phyloP scores from a whole-genome alignment of 2,113 vertebrate species.

The Psittacula cyanocephala region DNA sequence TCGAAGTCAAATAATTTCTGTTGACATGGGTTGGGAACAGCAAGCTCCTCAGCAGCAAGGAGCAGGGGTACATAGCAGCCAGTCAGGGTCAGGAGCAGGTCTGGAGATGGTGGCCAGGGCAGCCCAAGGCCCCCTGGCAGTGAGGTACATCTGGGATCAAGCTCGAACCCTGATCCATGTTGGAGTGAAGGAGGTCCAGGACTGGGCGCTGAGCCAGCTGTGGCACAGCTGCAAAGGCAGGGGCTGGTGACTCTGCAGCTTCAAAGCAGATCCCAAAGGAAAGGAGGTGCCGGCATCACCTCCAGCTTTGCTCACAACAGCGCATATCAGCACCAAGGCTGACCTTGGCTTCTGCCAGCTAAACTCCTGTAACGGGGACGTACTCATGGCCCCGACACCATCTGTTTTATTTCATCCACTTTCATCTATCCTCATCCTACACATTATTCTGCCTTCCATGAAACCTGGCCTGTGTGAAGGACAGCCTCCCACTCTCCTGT shows the following conservation, averaged over 20 bases:
- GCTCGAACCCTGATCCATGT: too few relatives aligned
- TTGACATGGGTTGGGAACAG: neutral
- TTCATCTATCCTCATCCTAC: neutral
- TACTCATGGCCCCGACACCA: accelerated
- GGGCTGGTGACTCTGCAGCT: neutral
- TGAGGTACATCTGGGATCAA: neutral
- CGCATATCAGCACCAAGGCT: neutral
- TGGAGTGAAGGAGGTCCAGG: neutral
- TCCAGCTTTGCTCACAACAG: neutral
- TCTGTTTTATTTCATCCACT: neutral
- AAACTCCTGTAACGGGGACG: neutral
- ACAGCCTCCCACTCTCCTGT: too few relatives aligned
- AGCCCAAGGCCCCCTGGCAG: neutral
- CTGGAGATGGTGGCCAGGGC: neutral
- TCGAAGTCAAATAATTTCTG: neutral
- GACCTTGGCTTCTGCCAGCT: neutral
- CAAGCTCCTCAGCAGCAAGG: neutral
- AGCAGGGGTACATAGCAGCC: too few relatives aligned
- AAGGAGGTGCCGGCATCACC: neutral
- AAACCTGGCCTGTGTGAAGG: neutral
- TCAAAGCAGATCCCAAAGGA: neutral
- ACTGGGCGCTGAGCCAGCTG: accelerated
- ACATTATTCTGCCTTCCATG: neutral
- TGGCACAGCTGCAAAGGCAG: neutral
- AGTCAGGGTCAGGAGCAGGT: neutral